Conservation (phyloP, 2,888 invertebrate species). For the Eupithecia tripunctaria region DNA sequence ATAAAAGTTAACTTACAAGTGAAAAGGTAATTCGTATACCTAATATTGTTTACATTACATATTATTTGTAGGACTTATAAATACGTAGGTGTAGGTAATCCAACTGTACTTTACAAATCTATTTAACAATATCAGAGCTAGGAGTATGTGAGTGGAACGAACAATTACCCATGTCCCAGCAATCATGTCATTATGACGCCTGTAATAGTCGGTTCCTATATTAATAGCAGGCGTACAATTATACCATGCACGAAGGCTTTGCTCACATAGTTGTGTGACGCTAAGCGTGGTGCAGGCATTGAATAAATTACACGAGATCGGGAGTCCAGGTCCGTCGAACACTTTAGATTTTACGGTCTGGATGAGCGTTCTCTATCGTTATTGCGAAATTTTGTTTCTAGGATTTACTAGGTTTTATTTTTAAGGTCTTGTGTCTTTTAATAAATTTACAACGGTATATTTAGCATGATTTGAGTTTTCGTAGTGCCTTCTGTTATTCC, state of each 20-base stretch:
- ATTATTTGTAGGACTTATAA: too few relatives aligned
- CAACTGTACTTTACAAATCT: not conserved
- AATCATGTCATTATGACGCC: conserved; percentile 57
- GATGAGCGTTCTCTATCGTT: conserved; percentile 15
- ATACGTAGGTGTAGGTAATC: not conserved
- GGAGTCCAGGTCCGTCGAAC: conserved; percentile 11
- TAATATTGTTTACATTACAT: too few relatives aligned
- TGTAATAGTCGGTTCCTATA: conserved; percentile 47
- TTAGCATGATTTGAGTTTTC: too few relatives aligned
- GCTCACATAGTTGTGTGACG: conserved; percentile 27
- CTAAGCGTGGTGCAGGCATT: conserved; percentile 13
- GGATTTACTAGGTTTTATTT: not conserved
- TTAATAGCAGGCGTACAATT: conserved; percentile 31
- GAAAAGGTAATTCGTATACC: too few relatives aligned
- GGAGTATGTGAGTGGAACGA: conserved; percentile 52
- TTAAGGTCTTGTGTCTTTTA: conserved; percentile 18
- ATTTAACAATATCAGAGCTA: conserved; percentile 25
- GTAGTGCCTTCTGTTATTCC: too few relatives aligned
- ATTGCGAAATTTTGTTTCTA: conserved; percentile 27
- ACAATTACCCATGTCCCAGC: conserved; percentile 47
- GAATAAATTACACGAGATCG: conserved; percentile 13
- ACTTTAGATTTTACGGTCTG: conserved; percentile 26
- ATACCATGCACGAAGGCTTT: conserved; percentile 16
- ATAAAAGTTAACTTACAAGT: too few relatives aligned
- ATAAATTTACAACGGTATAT: too few relatives aligned